Evolutionary conservation across 2,113 vertebrate species (phyloP).

Genomic region (Calidris pugnax): DNA sequence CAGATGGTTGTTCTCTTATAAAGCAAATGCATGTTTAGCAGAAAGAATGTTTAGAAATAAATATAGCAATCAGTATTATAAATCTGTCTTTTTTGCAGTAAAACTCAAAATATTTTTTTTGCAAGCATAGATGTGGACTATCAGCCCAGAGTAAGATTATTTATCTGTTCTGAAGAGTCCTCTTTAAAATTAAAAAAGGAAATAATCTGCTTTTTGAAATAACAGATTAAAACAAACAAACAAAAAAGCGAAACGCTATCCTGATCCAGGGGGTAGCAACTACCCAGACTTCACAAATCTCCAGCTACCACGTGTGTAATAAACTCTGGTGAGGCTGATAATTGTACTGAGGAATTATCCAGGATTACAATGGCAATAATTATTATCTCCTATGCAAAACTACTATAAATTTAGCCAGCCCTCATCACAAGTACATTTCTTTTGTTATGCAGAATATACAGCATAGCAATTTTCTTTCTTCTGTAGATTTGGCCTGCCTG

Average conservation of each 20-base stretch:
- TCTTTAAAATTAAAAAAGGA: slow-evolving; percentile 36
- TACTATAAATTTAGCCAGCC: background rate
- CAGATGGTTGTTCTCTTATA: slow-evolving; percentile 40
- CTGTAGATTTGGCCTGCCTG: background rate
- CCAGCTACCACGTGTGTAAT: background rate
- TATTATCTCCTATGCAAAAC: background rate
- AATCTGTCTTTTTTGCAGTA: background rate
- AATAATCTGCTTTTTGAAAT: slow-evolving; percentile 46
- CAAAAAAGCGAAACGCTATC: background rate
- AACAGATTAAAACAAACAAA: slow-evolving; percentile 14
- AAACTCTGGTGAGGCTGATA: slow-evolving; percentile 3
- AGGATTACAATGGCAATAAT: slow-evolving; percentile 45
- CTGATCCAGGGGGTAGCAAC: background rate
- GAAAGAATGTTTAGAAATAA: slow-evolving; percentile 39
- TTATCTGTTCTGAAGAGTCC: background rate
- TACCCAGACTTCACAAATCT: background rate
- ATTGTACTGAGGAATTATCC: slow-evolving; percentile 13
- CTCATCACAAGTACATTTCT: background rate
- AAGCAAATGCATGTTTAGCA: slow-evolving; percentile 33
- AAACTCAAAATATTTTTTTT: background rate
- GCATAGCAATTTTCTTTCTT: background rate
- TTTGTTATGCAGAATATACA: slow-evolving; percentile 28
- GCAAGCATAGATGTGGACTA: background rate
- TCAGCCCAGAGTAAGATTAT: background rate
- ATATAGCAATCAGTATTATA: slow-evolving; percentile 21